phyloP scores from a whole-genome alignment of 2,888 invertebrate species.

The Bruchidius siliquastri region DNA sequence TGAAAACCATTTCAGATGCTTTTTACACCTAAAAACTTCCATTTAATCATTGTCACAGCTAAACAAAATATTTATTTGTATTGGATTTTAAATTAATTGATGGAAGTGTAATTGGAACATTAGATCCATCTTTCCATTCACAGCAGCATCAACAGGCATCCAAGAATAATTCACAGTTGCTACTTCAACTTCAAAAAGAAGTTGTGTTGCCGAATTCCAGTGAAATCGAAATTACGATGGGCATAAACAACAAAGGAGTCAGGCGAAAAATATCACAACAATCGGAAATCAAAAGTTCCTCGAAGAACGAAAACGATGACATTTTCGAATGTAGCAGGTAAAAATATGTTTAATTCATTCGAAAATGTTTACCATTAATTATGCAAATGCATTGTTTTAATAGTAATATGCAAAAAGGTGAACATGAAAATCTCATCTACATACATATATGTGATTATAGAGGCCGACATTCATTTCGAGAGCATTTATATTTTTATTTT shows the following conservation, averaged over 20 bases:
- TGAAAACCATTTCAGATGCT: too few species aligned
- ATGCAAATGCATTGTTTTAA: too few species aligned
- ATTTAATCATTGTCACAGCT: too few species aligned
- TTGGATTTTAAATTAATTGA: too few species aligned
- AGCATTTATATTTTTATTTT: conserved; percentile 10
- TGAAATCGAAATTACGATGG: conserved; percentile 21
- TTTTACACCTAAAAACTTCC: too few species aligned
- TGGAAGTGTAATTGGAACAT: too few species aligned
- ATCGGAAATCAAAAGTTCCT: neutral
- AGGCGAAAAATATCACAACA: conserved; percentile 1
- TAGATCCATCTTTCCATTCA: neutral
- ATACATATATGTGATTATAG: too few species aligned
- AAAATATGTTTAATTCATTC: neutral
- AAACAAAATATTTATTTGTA: too few species aligned
- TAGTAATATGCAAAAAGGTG: too few species aligned
- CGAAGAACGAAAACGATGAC: neutral
- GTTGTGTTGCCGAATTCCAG: conserved; percentile 16
- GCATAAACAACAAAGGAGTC: conserved; percentile 7
- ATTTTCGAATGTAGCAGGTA: neutral
- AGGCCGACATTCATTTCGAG: too few species aligned
- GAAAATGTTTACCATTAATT: too few species aligned
- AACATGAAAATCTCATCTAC: too few species aligned
- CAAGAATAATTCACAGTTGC: conserved; percentile 10
- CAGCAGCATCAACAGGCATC: neutral
- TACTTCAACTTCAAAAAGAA: conserved; percentile 18